A percentile compares a stretch with the other conserved stretches of the same genome.
phyloP scores from a whole-genome alignment of 2,113 vertebrate species.

The Cricetomys ansorgei region DNA sequence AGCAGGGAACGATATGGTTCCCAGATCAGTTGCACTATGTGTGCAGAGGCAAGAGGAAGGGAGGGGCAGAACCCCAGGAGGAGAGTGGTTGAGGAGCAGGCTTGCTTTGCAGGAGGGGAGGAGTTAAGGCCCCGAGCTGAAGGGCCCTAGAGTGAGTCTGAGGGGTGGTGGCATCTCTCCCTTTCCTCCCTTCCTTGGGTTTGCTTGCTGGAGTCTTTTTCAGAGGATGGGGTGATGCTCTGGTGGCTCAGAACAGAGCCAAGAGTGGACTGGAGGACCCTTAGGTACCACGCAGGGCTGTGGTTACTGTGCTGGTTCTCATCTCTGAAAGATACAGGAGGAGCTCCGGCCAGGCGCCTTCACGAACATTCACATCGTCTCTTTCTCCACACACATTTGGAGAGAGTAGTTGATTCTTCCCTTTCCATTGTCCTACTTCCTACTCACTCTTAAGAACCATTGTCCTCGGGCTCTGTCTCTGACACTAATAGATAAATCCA shows the following conservation, averaged over 20 bases:
- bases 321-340: neutral
- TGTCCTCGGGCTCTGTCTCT: neutral
- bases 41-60: neutral
- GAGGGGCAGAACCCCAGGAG: neutral
- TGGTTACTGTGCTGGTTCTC: too few species aligned
- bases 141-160: neutral
- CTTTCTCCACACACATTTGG: neutral
- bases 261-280: neutral
- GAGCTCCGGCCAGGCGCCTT: neutral
- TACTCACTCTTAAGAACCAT: neutral
- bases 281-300: neutral
- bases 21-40: neutral
- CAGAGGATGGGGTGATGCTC: neutral
- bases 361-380: neutral
- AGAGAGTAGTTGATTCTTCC: neutral
- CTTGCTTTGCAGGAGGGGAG: neutral
- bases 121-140: neutral
- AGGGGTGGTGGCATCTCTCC: accelerated
- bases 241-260: neutral
- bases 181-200: neutral
- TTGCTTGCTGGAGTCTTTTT: neutral
- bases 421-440: neutral
- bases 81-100: neutral
- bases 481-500: neutral
- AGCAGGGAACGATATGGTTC: neutral